Percentiles rank a stretch among this genome's conserved stretches.
Evolutionary conservation across 2,888 invertebrate genomes (phyloP).

Genomic region (Dryobota labecula): DNA sequence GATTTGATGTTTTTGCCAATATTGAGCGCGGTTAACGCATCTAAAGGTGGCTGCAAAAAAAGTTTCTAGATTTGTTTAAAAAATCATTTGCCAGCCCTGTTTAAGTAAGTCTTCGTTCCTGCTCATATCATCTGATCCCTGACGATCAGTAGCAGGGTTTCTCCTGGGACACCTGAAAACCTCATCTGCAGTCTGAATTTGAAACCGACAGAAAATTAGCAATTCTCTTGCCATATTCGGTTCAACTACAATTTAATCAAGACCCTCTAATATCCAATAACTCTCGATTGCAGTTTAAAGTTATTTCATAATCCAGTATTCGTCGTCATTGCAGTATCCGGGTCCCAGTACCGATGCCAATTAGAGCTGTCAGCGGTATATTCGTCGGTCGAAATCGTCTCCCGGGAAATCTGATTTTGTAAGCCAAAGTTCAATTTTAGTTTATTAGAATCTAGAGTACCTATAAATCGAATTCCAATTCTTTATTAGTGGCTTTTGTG

Average conservation of each 20-base stretch:
- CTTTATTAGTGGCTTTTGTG: too few species aligned
- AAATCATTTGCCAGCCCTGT: too few species aligned
- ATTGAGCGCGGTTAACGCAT: too few species aligned
- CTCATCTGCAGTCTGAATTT: not conserved
- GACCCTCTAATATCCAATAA: slow-evolving; percentile 21
- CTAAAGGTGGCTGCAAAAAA: too few species aligned
- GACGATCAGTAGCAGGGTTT: too few species aligned
- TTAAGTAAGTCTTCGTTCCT: too few species aligned
- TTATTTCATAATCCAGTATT: slow-evolving; percentile 19
- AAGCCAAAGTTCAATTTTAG: slow-evolving; percentile 33
- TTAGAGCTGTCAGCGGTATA: slow-evolving; percentile 34
- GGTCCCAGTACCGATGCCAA: slow-evolving; percentile 9
- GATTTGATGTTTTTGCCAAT: too few species aligned
- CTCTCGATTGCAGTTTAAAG: slow-evolving; percentile 15
- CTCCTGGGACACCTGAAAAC: not conserved
- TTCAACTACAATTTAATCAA: not conserved
- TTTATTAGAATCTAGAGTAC: slow-evolving; percentile 33
- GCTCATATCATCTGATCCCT: too few species aligned
- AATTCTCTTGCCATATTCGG: not conserved
- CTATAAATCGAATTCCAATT: too few species aligned
- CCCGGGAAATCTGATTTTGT: slow-evolving; percentile 43
- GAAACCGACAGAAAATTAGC: not conserved
- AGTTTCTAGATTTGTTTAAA: too few species aligned
- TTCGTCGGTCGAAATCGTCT: slow-evolving; percentile 3
- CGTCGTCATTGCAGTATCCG: slow-evolving; percentile 10